phyloP scores from a whole-genome alignment of 2,888 invertebrate species.

The Sphecodes monilicornis region DNA sequence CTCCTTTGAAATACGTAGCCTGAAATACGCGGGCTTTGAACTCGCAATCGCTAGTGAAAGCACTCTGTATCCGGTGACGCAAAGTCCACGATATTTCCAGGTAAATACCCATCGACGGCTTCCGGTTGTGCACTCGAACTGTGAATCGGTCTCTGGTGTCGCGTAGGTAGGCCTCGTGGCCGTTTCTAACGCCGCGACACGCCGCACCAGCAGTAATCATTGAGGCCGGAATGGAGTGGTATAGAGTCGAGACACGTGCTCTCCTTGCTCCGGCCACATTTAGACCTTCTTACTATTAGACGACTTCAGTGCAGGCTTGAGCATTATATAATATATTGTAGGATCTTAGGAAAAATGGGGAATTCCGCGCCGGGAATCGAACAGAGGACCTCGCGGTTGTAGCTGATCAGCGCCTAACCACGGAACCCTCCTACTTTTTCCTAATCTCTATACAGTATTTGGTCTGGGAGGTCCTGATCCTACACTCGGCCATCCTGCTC shows the following conservation, averaged over 20 bases:
- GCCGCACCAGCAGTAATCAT: neutral
- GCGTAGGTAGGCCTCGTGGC: too few relatives aligned
- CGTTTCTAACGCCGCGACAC: conserved; percentile 23
- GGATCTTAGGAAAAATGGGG: too few relatives aligned
- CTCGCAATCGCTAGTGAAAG: neutral
- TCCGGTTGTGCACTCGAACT: conserved; percentile 22
- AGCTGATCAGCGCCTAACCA: too few relatives aligned
- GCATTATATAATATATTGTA: too few relatives aligned
- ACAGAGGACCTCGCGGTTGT: too few relatives aligned
- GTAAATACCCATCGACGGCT: conserved; percentile 1
- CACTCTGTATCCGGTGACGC: conserved; percentile 6
- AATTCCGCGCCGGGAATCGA: too few relatives aligned
- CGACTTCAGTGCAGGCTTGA: too few relatives aligned
- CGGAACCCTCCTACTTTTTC: too few relatives aligned
- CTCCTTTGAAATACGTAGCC: conserved; percentile 34
- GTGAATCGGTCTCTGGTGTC: neutral
- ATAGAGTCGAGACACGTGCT: neutral
- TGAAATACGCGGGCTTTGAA: conserved; percentile 32
- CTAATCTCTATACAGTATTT: too few relatives aligned
- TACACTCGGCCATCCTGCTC: too few relatives aligned
- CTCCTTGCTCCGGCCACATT: neutral
- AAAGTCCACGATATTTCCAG: neutral
- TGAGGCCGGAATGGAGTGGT: neutral
- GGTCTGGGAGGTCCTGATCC: too few relatives aligned
- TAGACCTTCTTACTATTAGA: too few relatives aligned